Conservation (phyloP, 2,113 vertebrate species). For the Paramormyrops kingsleyae region DNA sequence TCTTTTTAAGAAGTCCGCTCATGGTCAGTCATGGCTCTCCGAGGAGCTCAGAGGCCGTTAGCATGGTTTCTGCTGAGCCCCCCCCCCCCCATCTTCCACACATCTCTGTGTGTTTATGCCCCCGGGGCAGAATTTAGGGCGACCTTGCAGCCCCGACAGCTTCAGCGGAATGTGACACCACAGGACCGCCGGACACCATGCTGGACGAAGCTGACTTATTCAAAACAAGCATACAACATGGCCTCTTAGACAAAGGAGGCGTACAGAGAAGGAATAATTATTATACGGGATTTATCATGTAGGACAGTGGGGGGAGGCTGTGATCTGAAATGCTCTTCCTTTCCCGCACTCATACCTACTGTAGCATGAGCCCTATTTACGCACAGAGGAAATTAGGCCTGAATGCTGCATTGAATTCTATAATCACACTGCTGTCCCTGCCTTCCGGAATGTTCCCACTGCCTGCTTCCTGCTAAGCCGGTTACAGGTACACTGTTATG, state of each 20-base stretch:
- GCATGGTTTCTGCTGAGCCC: background rate
- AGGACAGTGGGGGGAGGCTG: background rate
- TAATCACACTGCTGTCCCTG: background rate
- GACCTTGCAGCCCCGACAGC: conserved; percentile 28
- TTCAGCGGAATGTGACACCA: conserved; percentile 36
- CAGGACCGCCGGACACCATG: conserved; percentile 1
- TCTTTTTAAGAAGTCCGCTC: background rate
- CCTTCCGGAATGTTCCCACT: background rate
- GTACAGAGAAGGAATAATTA: conserved; percentile 32
- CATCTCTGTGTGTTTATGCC: conserved; percentile 18
- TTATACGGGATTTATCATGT: conserved; percentile 37
- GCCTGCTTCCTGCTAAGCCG: background rate
- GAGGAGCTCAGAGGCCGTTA: background rate
- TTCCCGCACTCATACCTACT: background rate
- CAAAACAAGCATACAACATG: conserved; percentile 24
- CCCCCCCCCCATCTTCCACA: background rate
- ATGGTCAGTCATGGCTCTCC: background rate
- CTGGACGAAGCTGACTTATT: conserved; percentile 9
- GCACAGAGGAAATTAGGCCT: background rate
- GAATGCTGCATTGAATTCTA: background rate
- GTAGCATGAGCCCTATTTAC: background rate
- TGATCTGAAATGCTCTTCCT: background rate
- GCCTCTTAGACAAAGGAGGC: conserved; percentile 27
- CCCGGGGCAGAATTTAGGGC: conserved; percentile 52
- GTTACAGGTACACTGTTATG: background rate